Evolutionary conservation across 2,888 invertebrate genomes (phyloP), one percentile per base, ranked within the genome.

Genomic region (Pycnomerus fuliginosus): DNA sequence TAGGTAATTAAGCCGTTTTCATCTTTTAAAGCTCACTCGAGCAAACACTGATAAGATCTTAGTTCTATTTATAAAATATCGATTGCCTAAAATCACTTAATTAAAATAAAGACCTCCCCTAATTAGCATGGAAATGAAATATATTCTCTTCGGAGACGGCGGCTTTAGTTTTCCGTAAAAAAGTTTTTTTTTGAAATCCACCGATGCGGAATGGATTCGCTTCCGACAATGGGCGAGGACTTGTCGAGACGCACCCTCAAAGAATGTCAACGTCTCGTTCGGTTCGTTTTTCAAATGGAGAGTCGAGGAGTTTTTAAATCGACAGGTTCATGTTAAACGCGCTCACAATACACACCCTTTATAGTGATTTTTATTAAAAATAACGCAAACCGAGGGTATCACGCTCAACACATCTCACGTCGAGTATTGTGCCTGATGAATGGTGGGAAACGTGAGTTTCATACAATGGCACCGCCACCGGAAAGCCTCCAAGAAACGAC

Each of bases 401-500:
- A 32, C 41, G 29, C 47, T 35, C 42, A 35, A 42, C 44, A 41
- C 53, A 53, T 45, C 50, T 56, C 56, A 53, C 56, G 56, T 56
- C 52, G 30, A 41, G 43, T 48, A 54, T 54, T 54, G 56, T 53
- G 51, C 36, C 48, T 56, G 56, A 56, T 52, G 56, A 56, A 56
- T 54, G 51, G 56, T 46, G 41, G 24, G 39, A 35, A 44, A 54
- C 56, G 56, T 56, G 56, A 50, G 43, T 22, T 27, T 50, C 52
- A 49, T 56, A 45, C 56, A 40, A 51, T 49, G 42, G 38, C 29
- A 42, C 43, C 48, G 50, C 48, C 52, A 51, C 50, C 40, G 46
- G 46, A 46, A 46, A 34, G 22, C 44, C 28, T 20, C 45, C n/a
- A n/a, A n/a, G n/a, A n/a, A n/a, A n/a, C n/a, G n/a, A n/a, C n/a